Base-by-base conservation (phyloP, 2,113 vertebrate genomes). In the Herpailurus yagouaroundi region DNA sequence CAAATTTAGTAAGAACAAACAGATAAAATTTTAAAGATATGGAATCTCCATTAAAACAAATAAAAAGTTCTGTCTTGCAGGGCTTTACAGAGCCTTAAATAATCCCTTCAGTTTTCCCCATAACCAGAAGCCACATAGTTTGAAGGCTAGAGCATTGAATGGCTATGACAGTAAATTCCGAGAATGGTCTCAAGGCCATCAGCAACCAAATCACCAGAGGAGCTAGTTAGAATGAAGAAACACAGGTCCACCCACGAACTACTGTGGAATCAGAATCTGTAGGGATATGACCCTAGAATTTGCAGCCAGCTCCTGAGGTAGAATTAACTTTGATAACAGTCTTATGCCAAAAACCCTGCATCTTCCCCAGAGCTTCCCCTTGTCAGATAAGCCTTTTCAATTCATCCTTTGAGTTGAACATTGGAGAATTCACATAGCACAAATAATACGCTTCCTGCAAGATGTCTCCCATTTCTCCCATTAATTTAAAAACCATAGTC, bases 1-100 rank as follows among this genome's bases (percentile, higher is more conserved):
- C 68, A 96, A 94, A 98, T 97, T 94, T 83, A 90, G 68, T 73
- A 96, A 77, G 64, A 96, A 97, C 48, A 96, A 97, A 96, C n/a
- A 94, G 25, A 91, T 29, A 95, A 86, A 94, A 83, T 90, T 95
- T 93, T 60, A 95, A 92, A 94, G 76, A 95, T 91, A 96, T 10
- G 25, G 29, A 48, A 84, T 92, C 94, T 97, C 52, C 64, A 83
- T 18, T 68, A n/a, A 94, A 68, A 92, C 71, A 84, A 96, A 95
- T 50, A 52, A 95, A 96, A 92, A 88, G 57, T 69, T 93, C 36
- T 82, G 31, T 83, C 41, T 33, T 93, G 21, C 66, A n/a, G 31
- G 38, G 27, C 50, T 96, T 98, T 82, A 91, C 2, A 27, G 52
- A 95, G 66, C 45, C 94, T 84, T 91, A 94, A 91, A 77, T 73